A percentile compares a stretch with the other conserved stretches of the same genome.
These are phyloP conservation scores for Eristalinus aeneus DNA, from an alignment of 2,888 invertebrate species.

Conservation along the genomic window DNA sequence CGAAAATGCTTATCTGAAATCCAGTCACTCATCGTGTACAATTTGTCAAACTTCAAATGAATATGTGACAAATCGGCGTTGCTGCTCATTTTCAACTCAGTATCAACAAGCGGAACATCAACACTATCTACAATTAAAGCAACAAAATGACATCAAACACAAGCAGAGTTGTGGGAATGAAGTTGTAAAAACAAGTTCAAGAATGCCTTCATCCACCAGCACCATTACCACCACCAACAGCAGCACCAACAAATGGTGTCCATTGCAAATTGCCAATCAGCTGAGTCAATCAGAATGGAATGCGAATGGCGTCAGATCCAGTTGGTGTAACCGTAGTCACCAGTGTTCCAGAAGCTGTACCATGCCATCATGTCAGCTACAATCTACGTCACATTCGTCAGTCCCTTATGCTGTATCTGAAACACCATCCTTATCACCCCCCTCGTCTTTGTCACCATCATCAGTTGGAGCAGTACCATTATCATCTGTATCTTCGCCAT, in stretches of 20 bases:
- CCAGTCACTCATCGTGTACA: constrained; percentile 39
- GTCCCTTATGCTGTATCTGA: constrained; percentile 45
- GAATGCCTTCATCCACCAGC: constrained; percentile 21
- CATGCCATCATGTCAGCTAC: constrained; percentile 58
- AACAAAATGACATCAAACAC: constrained; percentile 32
- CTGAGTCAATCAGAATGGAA: constrained; percentile 58
- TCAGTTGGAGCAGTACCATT: constrained; percentile 9
- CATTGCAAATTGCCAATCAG: constrained; percentile 50
- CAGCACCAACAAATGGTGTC: constrained; percentile 30
- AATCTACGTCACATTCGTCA: constrained; percentile 48
- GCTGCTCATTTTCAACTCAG: constrained; percentile 8
- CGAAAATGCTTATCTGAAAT: neutral
- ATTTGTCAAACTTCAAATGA: constrained; percentile 49
- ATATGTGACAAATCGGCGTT: constrained; percentile 27
- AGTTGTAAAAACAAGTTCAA: constrained; percentile 50
- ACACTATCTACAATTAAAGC: constrained; percentile 15
- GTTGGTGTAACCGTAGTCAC: constrained; percentile 41
- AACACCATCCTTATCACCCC: constrained; percentile 22
- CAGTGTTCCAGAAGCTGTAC: constrained; percentile 21
- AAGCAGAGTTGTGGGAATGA: constrained; percentile 47
- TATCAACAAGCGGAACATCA: neutral
- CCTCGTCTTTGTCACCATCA: neutral
- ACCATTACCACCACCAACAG: constrained; percentile 4
- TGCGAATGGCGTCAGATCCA: constrained; percentile 34
- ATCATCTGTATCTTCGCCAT: constrained; percentile 6